Percentiles rank a stretch among this genome's conserved stretches.
Evolutionary conservation across 2,888 invertebrate genomes (phyloP).

Genomic region (Epirrhoe alternata): DNA sequence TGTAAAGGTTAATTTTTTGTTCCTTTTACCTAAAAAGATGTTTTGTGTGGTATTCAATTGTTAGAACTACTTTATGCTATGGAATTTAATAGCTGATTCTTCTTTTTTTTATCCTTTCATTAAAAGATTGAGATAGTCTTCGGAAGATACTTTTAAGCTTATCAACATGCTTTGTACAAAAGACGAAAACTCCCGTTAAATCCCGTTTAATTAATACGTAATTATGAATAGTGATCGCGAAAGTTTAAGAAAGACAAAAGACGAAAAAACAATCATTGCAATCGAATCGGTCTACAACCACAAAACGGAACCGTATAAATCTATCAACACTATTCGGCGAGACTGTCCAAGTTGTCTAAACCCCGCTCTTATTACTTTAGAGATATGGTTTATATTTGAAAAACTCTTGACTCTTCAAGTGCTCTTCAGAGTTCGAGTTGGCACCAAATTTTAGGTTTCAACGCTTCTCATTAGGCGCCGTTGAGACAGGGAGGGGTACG

Average conservation of each 20-base stretch:
- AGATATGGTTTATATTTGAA: constrained; percentile 51
- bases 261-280: not conserved
- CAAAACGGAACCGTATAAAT: constrained; percentile 63
- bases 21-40: not conserved
- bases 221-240: no score
- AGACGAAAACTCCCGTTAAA: no score
- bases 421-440: constrained; percentile 80
- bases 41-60: not conserved
- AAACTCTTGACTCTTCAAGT: constrained; percentile 53
- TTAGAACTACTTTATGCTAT: not conserved
- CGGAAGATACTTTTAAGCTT: no score
- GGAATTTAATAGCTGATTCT: not conserved
- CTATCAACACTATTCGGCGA: constrained; percentile 69
- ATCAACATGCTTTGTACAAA: no score
- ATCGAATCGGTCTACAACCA: constrained; percentile 55
- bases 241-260: no score
- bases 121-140: not conserved
- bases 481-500: constrained; percentile 42
- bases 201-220: no score
- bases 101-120: not conserved
- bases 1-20: constrained; percentile 20
- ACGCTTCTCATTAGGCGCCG: constrained; percentile 80
- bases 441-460: constrained; percentile 82
- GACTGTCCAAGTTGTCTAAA: constrained; percentile 48
- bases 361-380: constrained; percentile 45